Evolutionary conservation across 2,113 vertebrate genomes (phyloP).

Genomic region (Danio rerio): GRCz12tu NC_133199.1:38899501-38900000

Average conservation of each 20-base stretch:
- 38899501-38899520: background rate
- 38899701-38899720: background rate
- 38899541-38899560: background rate
- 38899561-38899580: background rate
- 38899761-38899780: background rate
- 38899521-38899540: slow-evolving; percentile 20
- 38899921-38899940: too few relatives aligned
- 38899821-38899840: background rate
- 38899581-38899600: background rate
- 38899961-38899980: too few relatives aligned
- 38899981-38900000: background rate
- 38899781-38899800: background rate
- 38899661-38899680: background rate
- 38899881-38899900: background rate
- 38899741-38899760: background rate
- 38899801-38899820: background rate
- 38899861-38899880: background rate
- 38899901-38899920: background rate
- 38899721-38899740: background rate
- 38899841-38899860: background rate
- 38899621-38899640: background rate
- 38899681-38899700: background rate
- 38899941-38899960: too few relatives aligned
- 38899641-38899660: slow-evolving; percentile 40
- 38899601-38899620: background rate